Conservation (phyloP, 2,113 vertebrate genomes). For the Oncorhynchus keta region DNA sequence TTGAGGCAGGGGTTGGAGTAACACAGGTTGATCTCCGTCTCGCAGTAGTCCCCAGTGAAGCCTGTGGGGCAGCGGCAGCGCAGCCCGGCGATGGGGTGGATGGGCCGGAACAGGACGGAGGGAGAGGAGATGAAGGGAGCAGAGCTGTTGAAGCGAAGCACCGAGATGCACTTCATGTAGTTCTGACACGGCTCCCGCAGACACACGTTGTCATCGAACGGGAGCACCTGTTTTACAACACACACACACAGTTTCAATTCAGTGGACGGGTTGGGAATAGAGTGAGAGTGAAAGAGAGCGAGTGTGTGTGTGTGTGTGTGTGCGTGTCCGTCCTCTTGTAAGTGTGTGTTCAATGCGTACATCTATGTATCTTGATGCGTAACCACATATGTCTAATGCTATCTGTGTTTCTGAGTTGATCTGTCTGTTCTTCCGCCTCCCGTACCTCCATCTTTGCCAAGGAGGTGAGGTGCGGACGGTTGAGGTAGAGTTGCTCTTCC, state of each 20-base stretch:
- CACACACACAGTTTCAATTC: not conserved
- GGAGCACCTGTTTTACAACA: constrained; percentile 77
- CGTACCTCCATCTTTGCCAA: constrained; percentile 89
- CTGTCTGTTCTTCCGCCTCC: not conserved
- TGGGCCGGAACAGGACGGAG: constrained; percentile 94
- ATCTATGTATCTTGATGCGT: not conserved
- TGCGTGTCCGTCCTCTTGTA: not conserved
- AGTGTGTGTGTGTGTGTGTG: not conserved
- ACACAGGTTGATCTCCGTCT: constrained; percentile 96
- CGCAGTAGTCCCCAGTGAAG: constrained; percentile 97
- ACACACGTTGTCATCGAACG: constrained; percentile 97
- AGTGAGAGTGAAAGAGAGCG: not conserved
- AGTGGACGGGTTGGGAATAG: not conserved
- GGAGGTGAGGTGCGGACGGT: constrained; percentile 84
- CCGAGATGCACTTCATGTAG: constrained; percentile 99
- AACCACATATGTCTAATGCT: not conserved
- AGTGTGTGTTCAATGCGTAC: not conserved
- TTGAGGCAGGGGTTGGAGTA: constrained; percentile 97
- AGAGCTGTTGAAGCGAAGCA: constrained; percentile 95
- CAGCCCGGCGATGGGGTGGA: constrained; percentile 92
- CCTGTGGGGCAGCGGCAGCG: constrained; percentile 94
- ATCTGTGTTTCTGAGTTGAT: not conserved
- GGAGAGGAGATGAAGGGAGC: constrained; percentile 93
- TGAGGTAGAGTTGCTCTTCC: constrained; percentile 97
- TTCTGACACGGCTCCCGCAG: constrained; percentile 97